Conservation (phyloP, 1,140 invertebrate genomes). For the Hypothenemus hampei region DNA sequence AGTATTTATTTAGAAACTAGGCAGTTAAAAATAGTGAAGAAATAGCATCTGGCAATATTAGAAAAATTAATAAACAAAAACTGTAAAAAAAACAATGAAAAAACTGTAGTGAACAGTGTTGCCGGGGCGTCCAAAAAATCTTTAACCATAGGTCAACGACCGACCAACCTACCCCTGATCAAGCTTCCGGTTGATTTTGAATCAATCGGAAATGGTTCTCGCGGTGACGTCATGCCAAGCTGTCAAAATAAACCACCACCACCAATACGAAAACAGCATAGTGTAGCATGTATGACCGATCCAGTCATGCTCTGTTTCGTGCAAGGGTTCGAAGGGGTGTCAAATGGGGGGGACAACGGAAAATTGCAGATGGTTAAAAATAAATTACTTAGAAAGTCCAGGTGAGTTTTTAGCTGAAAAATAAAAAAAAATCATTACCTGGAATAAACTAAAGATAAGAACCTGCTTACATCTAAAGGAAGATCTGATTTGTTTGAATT, state of each 20-base stretch:
- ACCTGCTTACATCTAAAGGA: too few relatives aligned
- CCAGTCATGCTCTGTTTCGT: slow-evolving; percentile 42
- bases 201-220: neutral
- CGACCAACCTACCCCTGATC: slow-evolving; percentile 11
- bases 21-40: too few relatives aligned
- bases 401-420: slow-evolving; percentile 39
- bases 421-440: too few relatives aligned
- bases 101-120: too few relatives aligned
- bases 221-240: neutral
- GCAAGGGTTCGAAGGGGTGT: slow-evolving; percentile 40
- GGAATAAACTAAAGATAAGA: too few relatives aligned
- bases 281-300: slow-evolving; percentile 31
- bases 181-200: slow-evolving; percentile 5
- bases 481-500: too few relatives aligned
- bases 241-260: too few relatives aligned
- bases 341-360: slow-evolving; percentile 18
- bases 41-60: too few relatives aligned
- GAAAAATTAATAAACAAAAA: too few relatives aligned
- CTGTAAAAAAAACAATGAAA: too few relatives aligned
- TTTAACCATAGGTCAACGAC: slow-evolving; percentile 19
- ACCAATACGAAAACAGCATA: slow-evolving; percentile 27
- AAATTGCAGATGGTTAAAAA: slow-evolving; percentile 40
- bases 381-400: slow-evolving; percentile 39
- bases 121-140: too few relatives aligned
- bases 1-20: too few relatives aligned